Evolutionary conservation across 2,113 vertebrate species (phyloP).

Genomic region (Elanus axillaris): DNA sequence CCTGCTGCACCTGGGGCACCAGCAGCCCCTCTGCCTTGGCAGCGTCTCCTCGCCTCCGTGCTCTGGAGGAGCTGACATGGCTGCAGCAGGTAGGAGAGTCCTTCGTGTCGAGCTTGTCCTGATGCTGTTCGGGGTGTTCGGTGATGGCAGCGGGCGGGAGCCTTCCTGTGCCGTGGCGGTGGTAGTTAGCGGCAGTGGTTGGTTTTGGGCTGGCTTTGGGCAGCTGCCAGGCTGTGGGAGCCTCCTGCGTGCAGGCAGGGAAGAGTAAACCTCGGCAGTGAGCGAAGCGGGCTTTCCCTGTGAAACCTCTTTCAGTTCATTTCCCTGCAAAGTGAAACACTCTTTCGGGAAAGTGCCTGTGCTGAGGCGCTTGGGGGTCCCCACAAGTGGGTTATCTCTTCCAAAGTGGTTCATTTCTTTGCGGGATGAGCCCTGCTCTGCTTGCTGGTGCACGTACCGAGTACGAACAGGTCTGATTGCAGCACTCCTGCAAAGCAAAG

Average conservation of each 20-base stretch:
- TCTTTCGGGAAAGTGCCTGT: fast-evolving
- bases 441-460: fast-evolving
- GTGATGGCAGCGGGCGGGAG: background rate
- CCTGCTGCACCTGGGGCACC: fast-evolving
- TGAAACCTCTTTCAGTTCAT: fast-evolving
- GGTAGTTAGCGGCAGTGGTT: background rate
- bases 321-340: background rate
- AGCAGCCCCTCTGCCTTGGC: background rate
- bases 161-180: no score
- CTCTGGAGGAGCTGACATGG: fast-evolving
- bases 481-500: background rate
- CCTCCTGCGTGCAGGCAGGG: background rate
- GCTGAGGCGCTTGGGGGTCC: background rate
- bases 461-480: background rate
- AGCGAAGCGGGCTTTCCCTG: background rate
- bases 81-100: background rate
- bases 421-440: background rate
- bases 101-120: fast-evolving
- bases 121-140: fast-evolving
- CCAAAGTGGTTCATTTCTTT: fast-evolving
- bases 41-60: fast-evolving
- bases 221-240: background rate
- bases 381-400: background rate
- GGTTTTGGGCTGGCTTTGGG: background rate
- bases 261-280: background rate